A percentile compares a stretch with the other conserved stretches of the same genome.
Evolutionary conservation across 2,888 invertebrate species (phyloP).

Genomic region (Cinara cedri): DNA sequence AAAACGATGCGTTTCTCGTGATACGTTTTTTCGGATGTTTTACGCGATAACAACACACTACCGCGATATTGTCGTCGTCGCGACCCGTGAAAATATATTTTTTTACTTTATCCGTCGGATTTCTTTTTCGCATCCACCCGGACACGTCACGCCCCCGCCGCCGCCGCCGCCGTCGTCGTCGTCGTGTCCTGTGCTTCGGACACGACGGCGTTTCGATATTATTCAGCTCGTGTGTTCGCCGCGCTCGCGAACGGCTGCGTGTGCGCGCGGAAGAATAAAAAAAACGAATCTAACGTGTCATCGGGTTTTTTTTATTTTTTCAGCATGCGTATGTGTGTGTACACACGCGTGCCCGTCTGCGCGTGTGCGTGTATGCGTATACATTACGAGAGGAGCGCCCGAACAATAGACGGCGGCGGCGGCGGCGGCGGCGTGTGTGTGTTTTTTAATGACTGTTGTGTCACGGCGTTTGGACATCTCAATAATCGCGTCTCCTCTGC

Average conservation of each 20-base stretch:
- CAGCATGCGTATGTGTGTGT: background rate
- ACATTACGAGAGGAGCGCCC: conserved; percentile 51
- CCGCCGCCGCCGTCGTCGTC: background rate
- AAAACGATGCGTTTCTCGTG: too few relatives aligned
- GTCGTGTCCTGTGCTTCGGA: conserved; percentile 35
- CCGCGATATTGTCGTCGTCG: too few relatives aligned
- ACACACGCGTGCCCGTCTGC: too few relatives aligned
- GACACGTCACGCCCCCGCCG: conserved; percentile 43
- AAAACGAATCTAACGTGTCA: conserved; percentile 47
- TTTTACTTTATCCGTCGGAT: too few relatives aligned
- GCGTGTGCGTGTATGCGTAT: background rate
- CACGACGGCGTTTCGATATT: conserved; percentile 48
- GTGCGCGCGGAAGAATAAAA: conserved; percentile 33
- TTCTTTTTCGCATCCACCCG: conserved; percentile 25
- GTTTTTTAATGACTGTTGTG: conserved; percentile 53
- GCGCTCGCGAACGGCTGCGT: background rate
- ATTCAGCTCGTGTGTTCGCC: conserved; percentile 44
- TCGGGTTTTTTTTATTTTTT: conserved; percentile 12
- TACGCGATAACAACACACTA: too few relatives aligned
- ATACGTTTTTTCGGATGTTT: too few relatives aligned
- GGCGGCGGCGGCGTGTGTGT: conserved; percentile 22
- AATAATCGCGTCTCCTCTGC: conserved; percentile 25
- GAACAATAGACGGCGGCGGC: conserved; percentile 47
- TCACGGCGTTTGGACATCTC: conserved; percentile 54
- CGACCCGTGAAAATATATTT: too few relatives aligned